Evolutionary conservation across 2,113 vertebrate species (phyloP), one percentile per base, ranked within the genome.

Genomic region (Merops nubicus): DNA sequence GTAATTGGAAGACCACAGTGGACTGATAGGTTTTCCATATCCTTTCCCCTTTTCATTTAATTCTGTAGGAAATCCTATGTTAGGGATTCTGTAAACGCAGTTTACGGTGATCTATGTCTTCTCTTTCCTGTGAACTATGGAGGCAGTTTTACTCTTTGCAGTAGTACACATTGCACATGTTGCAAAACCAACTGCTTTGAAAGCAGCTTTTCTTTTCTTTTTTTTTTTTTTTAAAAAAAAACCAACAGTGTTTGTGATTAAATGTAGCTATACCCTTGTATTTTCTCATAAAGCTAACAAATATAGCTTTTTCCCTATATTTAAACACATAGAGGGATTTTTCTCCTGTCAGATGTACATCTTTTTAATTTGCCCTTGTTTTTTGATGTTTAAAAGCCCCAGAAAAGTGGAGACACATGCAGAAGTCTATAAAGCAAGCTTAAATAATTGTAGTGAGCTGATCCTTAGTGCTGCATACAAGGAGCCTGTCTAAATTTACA

Each of bases 161-260:
- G 31, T 68, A 54, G 43, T 76, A 48, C 31, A 57, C 25, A 8
- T 53, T 42, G 31, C 40, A 83, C 28, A 3, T 57, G 18, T 77
- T 95, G 88, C 83, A 86, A 95, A 97, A 70, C 25, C 8, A 13
- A 26, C 50, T 83, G 26, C 57, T 96, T 85, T 80, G 81, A 86
- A 93, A 93, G 12, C 25, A 72, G 29, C 28, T 85, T 94, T 87
- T 93, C 1, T 6, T 29, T 53, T 72, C 16, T 29, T 48, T 25
- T 25, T 38, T 38, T 62, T 40, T 48, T 73, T 88, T 60, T 91
- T 29, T 1, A 4, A 43, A 53, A 79, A n/a, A n/a, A n/a, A n/a
- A n/a, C n/a, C n/a, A n/a, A 56, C 1, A 6, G 3, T 78, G 14
- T 70, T 87, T 76, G 48, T 81, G 78, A 84, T 69, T 73, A 88